Evolutionary conservation across 2,888 invertebrate species (phyloP).

Genomic region (Campopleginae sp.): DNA sequence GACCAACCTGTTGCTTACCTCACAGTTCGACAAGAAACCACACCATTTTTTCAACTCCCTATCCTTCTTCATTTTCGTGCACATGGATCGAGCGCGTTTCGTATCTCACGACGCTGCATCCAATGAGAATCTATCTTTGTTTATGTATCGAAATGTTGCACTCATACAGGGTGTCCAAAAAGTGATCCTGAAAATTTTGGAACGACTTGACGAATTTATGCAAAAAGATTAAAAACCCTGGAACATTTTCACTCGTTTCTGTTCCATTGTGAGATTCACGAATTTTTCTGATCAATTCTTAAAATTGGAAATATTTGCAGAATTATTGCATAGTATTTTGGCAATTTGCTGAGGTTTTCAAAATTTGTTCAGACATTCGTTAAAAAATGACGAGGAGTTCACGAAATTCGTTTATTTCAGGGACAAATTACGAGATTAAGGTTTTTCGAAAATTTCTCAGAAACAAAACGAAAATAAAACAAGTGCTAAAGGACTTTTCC

Average conservation of each 20-base stretch:
- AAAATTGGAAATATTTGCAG: neutral
- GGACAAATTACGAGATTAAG: no score
- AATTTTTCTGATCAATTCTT: neutral
- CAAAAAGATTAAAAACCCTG: neutral
- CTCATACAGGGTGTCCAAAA: neutral
- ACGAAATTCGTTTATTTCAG: no score
- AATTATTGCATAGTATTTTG: neutral
- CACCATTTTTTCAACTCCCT: constrained; percentile 27
- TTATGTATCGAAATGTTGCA: constrained; percentile 9
- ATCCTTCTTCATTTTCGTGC: constrained; percentile 7
- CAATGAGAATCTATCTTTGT: constrained; percentile 2
- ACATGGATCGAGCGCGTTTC: constrained; percentile 44
- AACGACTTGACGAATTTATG: neutral
- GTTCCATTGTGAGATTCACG: neutral
- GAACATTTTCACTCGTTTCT: neutral
- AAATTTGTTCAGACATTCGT: no score
- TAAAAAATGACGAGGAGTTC: no score
- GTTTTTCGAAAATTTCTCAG: neutral
- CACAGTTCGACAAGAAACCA: constrained; percentile 45
- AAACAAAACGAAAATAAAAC: neutral
- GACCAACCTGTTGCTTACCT: constrained; percentile 60
- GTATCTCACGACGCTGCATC: neutral
- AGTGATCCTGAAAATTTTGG: neutral
- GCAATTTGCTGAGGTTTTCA: no score
- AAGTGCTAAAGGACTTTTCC: neutral